Base-by-base conservation (phyloP, 2,797 vertebrate genomes). In the Tiaroga cobitis region DNA sequence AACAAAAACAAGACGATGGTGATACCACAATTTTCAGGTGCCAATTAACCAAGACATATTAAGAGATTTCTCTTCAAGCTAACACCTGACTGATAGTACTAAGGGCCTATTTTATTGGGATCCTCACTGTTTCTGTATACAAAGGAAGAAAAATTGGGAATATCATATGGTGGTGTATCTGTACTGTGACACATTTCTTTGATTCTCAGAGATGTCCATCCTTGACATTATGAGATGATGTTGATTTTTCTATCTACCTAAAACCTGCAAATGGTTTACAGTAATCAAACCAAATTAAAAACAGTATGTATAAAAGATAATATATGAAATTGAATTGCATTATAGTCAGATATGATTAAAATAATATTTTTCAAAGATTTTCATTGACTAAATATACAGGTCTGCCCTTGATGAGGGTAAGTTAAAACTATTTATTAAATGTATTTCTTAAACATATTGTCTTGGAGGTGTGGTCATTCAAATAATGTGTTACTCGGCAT, bases 311-410 rank as follows among this genome's bases (percentile, higher is more conserved):
- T 80, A 79, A 87, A 89, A 81, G 75, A 89, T 76, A 43, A 80
- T 74, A 79, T 76, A 87, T 77, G 43, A 54, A 75, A n/a, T 81
- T 68, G 89, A 92, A 90, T 88, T 91, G 91, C 93, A 90, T 93
- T 92, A 91, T 87, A 85, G 83, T 91, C 92, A 92, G 90, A 93
- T 90, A 93, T 93, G 89, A 93, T 92, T 93, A 91, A 95, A 94
- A 95, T 93, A 95, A 94, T 95, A 94, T 95, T 95, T 96, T 95
- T 92, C 93, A 94, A 93, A 94, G 93, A 93, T 95, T 95, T 95
- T 95, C 93, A 93, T 91, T 91, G 91, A 93, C 79, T 88, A 78
- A 89, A 88, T 92, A 91, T 92, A 81, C 69, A 89, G 92, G 87
- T 90, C 93, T 91, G 90, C 92, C 92, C 92, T 91, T 89, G 86